phyloP scores from a whole-genome alignment of 2,113 vertebrate genomes.

The Geococcyx californianus region DNA sequence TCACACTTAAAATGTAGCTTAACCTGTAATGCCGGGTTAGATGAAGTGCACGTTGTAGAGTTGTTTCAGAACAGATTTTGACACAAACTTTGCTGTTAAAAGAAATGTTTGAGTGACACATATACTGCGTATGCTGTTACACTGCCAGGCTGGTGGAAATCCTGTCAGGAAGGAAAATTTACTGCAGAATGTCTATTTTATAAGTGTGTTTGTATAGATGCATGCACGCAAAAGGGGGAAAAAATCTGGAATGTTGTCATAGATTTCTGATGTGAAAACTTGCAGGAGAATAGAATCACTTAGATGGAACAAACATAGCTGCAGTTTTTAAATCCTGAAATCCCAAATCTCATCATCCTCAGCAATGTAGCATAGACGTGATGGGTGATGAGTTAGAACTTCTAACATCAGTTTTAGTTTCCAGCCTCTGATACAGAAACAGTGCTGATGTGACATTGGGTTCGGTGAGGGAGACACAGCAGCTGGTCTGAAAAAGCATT shows the following conservation, averaged over 20 bases:
- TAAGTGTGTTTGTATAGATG: not conserved
- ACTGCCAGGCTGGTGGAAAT: constrained; percentile 8
- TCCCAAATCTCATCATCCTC: not conserved
- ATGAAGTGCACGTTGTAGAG: not conserved
- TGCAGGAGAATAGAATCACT: not conserved
- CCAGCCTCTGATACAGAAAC: not conserved
- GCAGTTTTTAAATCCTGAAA: not conserved
- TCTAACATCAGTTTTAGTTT: not conserved
- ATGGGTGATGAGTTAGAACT: not conserved
- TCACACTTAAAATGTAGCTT: not conserved
- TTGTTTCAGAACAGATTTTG: not conserved
- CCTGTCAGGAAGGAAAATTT: not conserved
- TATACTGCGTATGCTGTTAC: not conserved
- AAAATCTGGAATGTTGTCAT: constrained; percentile 2
- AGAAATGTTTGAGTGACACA: constrained; percentile 26
- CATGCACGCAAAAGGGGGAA: not conserved
- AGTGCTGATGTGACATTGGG: not conserved
- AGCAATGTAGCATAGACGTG: not conserved
- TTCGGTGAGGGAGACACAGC: not conserved
- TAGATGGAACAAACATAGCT: not conserved
- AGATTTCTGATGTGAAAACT: not conserved
- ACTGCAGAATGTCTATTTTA: not conserved
- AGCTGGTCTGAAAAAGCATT: constrained; percentile 5
- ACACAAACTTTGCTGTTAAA: constrained; percentile 35
- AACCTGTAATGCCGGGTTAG: constrained; percentile 36